These are phyloP conservation scores for Onychomys leucogaster DNA, from an alignment of 2,797 vertebrate species.

Conservation along the genomic window DNA sequence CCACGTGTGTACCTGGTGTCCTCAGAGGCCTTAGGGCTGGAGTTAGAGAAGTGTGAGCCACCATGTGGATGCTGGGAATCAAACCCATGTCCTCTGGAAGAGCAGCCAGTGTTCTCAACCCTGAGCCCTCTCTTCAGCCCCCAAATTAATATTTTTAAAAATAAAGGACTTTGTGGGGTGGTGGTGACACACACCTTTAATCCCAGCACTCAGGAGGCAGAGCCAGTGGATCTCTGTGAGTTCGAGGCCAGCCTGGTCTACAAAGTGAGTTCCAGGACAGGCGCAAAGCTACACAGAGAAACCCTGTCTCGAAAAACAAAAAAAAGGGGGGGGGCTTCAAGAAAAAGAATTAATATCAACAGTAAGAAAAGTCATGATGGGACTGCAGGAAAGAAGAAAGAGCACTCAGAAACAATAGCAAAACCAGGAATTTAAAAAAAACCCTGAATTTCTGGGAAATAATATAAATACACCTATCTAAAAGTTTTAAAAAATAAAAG, in stretches of 20 bases:
- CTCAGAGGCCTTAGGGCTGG: neutral
- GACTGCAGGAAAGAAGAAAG: neutral
- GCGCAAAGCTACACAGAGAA: no score
- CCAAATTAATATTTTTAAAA: neutral
- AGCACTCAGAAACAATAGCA: neutral
- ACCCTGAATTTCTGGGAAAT: neutral
- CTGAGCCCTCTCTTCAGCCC: neutral
- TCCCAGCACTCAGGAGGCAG: no score
- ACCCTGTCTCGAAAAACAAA: no score
- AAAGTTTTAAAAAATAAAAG: conserved; percentile 6
- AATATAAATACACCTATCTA: conserved; percentile 31
- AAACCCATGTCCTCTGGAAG: neutral
- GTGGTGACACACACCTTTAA: no score
- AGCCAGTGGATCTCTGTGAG: no score
- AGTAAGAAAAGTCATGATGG: neutral
- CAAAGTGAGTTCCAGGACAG: no score
- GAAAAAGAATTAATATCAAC: neutral
- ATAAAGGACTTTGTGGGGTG: neutral
- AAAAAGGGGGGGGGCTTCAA: no score
- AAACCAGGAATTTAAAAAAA: neutral
- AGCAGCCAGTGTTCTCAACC: neutral
- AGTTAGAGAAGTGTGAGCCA: neutral
- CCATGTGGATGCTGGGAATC: neutral
- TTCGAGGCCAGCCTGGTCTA: no score
- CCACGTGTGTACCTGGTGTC: neutral